Percentiles rank a stretch among this genome's conserved stretches.
phyloP scores from a whole-genome alignment of 2,888 invertebrate species.

The Baronia brevicornis region DNA sequence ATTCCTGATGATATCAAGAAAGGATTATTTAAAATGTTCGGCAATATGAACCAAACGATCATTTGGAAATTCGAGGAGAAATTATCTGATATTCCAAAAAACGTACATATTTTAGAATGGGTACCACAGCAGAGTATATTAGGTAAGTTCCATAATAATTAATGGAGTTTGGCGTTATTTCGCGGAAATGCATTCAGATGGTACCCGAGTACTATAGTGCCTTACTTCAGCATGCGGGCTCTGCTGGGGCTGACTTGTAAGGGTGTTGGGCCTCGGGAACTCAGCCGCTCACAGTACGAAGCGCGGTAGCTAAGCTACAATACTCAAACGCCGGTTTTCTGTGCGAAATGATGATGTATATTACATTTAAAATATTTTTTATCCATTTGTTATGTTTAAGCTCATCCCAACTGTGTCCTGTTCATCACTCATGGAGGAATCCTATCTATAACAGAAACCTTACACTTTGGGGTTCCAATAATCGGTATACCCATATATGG shows the following conservation, averaged over 20 bases:
- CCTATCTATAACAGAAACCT: conserved; percentile 5
- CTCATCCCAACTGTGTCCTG: conserved; percentile 9
- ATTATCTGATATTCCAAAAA: conserved; percentile 26
- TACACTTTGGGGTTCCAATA: conserved; percentile 10
- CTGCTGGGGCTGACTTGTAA: no score
- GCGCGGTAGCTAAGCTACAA: not conserved
- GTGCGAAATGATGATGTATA: no score
- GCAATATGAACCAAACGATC: conserved; percentile 52
- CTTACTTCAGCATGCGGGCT: no score
- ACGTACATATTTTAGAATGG: conserved; percentile 46
- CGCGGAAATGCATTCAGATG: conserved; percentile 42
- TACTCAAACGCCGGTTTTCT: not conserved
- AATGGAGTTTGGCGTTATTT: conserved; percentile 39
- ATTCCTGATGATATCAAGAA: conserved; percentile 37
- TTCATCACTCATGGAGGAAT: conserved; percentile 12
- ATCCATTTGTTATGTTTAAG: conserved; percentile 2
- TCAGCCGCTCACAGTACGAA: no score
- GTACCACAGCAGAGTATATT: conserved; percentile 43
- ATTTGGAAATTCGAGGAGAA: conserved; percentile 60
- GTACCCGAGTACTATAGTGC: conserved; percentile 37
- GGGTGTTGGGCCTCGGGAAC: no score
- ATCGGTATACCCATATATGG: conserved; percentile 9
- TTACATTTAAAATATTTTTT: not conserved
- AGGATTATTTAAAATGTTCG: conserved; percentile 43
- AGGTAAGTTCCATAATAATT: conserved; percentile 41